These are phyloP conservation scores for Rotaria socialis DNA, from an alignment of 2,888 invertebrate genomes.

Conservation along the genomic window DNA sequence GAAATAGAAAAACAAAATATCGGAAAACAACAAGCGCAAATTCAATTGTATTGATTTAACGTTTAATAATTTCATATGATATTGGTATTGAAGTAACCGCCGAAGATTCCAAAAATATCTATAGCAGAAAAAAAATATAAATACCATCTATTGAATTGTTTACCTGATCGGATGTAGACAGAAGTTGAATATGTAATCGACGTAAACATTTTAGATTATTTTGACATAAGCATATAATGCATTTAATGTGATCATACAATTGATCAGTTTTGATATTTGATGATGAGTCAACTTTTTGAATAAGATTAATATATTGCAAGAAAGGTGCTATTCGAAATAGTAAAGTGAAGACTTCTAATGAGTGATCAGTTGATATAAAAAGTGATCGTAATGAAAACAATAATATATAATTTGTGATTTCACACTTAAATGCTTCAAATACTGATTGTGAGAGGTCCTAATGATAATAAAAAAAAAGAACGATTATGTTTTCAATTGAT, in stretches of 20 bases:
- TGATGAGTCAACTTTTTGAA: not conserved
- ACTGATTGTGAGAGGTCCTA: not conserved
- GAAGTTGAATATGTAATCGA: not conserved
- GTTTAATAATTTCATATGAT: not conserved
- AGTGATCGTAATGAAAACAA: constrained; percentile 4
- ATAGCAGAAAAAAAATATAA: not conserved
- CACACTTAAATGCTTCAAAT: not conserved
- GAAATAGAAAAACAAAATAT: too few relatives aligned
- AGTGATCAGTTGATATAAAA: not conserved
- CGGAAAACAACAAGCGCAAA: too few relatives aligned
- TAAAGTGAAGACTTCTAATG: not conserved
- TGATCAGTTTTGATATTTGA: not conserved
- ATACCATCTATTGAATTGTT: too few relatives aligned
- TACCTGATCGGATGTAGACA: constrained; percentile 17
- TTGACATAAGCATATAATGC: not conserved
- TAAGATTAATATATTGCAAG: not conserved
- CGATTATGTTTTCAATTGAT: too few relatives aligned
- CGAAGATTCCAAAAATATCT: not conserved
- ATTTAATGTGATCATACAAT: not conserved
- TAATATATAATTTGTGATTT: not conserved
- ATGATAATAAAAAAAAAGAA: too few relatives aligned
- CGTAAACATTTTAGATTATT: not conserved
- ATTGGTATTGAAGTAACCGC: not conserved
- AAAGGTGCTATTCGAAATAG: constrained; percentile 12
- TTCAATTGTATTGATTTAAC: not conserved